Evolutionary conservation across 1,140 invertebrate species (phyloP).

Genomic region (Araneus ventricosus): DNA sequence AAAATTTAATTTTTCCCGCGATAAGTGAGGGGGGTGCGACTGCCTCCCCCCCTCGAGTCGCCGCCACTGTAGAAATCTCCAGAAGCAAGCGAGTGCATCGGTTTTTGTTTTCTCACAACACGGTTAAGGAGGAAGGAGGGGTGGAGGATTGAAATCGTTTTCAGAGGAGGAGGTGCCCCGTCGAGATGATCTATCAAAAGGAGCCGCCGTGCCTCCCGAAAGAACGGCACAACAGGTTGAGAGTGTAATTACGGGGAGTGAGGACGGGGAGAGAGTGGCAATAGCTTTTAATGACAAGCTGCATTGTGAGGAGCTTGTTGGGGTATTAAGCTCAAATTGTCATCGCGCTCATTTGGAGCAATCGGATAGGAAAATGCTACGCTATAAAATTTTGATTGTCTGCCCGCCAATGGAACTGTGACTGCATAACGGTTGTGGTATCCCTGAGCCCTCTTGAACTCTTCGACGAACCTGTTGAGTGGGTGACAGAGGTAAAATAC

Average conservation of each 20-base stretch:
- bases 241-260: constrained; percentile 15
- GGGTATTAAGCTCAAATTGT: constrained; percentile 9
- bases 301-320: background rate
- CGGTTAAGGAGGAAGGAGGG: background rate
- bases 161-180: background rate
- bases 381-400: background rate
- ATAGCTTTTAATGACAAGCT: background rate
- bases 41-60: too few species aligned
- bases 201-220: too few species aligned
- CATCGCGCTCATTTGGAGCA: background rate
- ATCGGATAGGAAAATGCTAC: background rate
- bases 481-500: too few species aligned
- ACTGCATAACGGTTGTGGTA: too few species aligned
- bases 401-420: too few species aligned
- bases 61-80: too few species aligned
- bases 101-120: background rate
- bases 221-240: constrained; percentile 46
- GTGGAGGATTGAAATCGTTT: background rate
- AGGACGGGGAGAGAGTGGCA: background rate
- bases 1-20: too few species aligned
- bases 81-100: too few species aligned
- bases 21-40: too few species aligned
- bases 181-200: background rate
- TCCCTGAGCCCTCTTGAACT: too few species aligned
- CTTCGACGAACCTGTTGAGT: too few species aligned